phyloP scores from a whole-genome alignment of 1,140 invertebrate genomes.

The Phenacoccus solenopsis region DNA sequence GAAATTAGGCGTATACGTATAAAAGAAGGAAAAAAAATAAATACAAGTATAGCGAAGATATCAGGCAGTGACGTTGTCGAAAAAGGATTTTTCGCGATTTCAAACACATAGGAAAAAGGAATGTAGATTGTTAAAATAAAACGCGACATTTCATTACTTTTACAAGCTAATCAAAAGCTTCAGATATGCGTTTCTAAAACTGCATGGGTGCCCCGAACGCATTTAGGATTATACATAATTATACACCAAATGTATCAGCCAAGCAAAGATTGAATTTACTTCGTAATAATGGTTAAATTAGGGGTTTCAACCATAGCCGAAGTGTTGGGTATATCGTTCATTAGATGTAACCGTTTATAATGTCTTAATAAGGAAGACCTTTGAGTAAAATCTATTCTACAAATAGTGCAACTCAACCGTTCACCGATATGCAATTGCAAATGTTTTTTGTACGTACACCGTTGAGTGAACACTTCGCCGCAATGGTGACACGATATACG shows the following conservation, averaged over 20 bases:
- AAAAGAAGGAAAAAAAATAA: neutral
- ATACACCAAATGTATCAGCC: too few species aligned
- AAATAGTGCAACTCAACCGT: conserved; percentile 25
- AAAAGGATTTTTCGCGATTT: neutral
- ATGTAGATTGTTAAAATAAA: neutral
- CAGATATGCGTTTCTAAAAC: too few species aligned
- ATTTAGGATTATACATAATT: too few species aligned
- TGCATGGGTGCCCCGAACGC: too few species aligned
- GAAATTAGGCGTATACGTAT: too few species aligned
- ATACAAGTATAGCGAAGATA: conserved; percentile 1
- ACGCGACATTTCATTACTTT: too few species aligned
- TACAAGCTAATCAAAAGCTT: too few species aligned
- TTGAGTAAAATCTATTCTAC: conserved; percentile 29
- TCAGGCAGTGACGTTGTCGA: neutral
- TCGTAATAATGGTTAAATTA: neutral
- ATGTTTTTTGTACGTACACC: conserved; percentile 26
- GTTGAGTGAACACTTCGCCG: conserved; percentile 24
- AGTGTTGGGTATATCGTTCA: neutral
- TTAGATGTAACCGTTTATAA: conserved; percentile 27
- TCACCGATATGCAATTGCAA: conserved; percentile 26
- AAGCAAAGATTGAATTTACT: neutral
- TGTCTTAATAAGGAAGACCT: conserved; percentile 28
- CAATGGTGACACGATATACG: conserved; percentile 24
- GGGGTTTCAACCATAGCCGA: neutral
- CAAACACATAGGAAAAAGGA: neutral